Percentiles rank a stretch among this genome's conserved stretches.
Evolutionary conservation across 1,140 invertebrate genomes (phyloP).

Genomic region (Solenopsis fugax): DNA sequence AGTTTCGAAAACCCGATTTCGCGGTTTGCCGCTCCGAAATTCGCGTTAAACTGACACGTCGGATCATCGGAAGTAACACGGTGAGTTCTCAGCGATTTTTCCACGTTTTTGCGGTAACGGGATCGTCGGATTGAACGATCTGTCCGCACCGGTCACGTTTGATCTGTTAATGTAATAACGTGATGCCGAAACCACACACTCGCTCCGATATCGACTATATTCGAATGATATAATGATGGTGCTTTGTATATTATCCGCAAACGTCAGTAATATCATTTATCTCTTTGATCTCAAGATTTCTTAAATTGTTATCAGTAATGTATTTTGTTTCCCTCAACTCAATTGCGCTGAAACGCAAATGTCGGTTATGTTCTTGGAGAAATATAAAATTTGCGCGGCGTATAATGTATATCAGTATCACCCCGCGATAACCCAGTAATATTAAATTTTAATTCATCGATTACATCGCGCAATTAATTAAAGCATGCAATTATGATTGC

Average conservation of each 20-base stretch:
- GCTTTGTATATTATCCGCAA: not conserved
- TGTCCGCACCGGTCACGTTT: constrained; percentile 40
- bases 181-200: constrained; percentile 5
- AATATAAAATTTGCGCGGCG: not conserved
- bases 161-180: constrained; percentile 60
- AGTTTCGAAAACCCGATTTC: constrained; percentile 61
- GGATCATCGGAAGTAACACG: constrained; percentile 60
- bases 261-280: not conserved
- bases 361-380: not conserved
- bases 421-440: not conserved
- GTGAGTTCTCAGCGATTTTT: constrained; percentile 38
- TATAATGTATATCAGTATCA: not conserved
- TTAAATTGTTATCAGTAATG: not conserved
- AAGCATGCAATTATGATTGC: not conserved
- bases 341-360: not conserved
- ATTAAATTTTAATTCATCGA: constrained; percentile 13
- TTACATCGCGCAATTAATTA: not conserved
- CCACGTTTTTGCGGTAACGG: constrained; percentile 45
- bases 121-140: constrained; percentile 42
- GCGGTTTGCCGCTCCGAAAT: constrained; percentile 55
- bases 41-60: constrained; percentile 55
- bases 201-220: constrained; percentile 15
- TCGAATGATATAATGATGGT: not conserved
- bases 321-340: not conserved
- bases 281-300: not conserved